Evolutionary conservation across 2,888 invertebrate genomes (phyloP).

Genomic region (Eilema caniola): DNA sequence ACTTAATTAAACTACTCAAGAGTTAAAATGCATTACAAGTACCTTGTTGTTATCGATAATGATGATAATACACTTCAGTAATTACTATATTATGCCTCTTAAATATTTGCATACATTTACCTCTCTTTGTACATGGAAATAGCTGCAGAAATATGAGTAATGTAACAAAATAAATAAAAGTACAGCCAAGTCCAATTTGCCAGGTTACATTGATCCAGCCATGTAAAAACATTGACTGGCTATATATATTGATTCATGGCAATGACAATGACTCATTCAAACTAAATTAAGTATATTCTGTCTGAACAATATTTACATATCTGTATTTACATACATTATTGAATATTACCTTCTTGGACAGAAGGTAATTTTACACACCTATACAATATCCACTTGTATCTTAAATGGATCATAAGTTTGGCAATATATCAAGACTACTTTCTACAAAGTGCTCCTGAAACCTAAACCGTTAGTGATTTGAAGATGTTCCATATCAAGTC

Average conservation of each 20-base stretch:
- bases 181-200: background rate
- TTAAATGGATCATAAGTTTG: conserved; percentile 71
- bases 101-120: background rate
- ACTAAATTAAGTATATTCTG: conserved; percentile 10
- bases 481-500: background rate
- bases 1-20: no score
- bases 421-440: conserved; percentile 68
- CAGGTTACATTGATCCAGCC: conserved; percentile 1
- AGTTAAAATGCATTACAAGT: no score
- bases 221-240: background rate
- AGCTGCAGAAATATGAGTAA: background rate
- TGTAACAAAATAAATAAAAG: background rate
- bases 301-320: background rate
- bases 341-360: conserved; percentile 11
- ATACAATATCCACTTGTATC: conserved; percentile 46
- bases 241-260: conserved; percentile 26
- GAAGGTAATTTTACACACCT: conserved; percentile 48
- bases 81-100: background rate
- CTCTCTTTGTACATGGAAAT: background rate
- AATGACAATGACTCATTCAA: conserved; percentile 29
- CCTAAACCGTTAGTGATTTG: conserved; percentile 17
- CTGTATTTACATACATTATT: background rate
- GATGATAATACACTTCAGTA: background rate
- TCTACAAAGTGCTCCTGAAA: conserved; percentile 33
- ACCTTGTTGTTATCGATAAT: background rate